phyloP scores from a whole-genome alignment of 1,140 invertebrate species.

The Latrodectus geometricus region DNA sequence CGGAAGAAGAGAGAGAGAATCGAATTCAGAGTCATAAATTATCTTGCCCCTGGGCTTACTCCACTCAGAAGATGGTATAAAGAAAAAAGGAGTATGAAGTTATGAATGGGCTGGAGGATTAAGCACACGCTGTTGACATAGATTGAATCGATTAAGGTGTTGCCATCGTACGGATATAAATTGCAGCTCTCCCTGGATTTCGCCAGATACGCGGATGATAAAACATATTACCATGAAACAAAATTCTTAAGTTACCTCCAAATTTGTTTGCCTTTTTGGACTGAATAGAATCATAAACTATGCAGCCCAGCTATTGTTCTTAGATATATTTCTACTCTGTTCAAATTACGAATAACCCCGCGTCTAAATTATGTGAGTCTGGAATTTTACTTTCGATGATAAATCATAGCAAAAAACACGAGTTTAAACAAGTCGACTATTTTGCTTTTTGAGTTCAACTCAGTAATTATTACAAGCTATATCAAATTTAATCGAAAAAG shows the following conservation, averaged over 20 bases:
- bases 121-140: slow-evolving; percentile 23
- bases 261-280: neutral
- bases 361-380: too few species aligned
- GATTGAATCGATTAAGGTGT: slow-evolving; percentile 19
- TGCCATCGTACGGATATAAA: neutral
- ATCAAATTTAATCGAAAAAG: too few species aligned
- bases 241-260: neutral
- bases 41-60: slow-evolving; percentile 15
- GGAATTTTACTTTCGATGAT: too few species aligned
- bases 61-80: neutral
- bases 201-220: neutral
- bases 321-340: too few species aligned
- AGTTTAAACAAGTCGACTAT: too few species aligned
- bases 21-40: slow-evolving; percentile 24
- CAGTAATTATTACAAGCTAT: too few species aligned
- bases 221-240: neutral
- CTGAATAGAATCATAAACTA: neutral
- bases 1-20: neutral
- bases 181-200: neutral
- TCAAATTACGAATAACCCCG: too few species aligned
- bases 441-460: too few species aligned
- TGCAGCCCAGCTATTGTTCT: neutral
- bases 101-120: slow-evolving; percentile 39
- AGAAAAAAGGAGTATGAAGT: slow-evolving; percentile 2
- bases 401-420: too few species aligned